Base-by-base conservation (phyloP, 2,797 vertebrate genomes). In the Microtus californicus region DNA sequence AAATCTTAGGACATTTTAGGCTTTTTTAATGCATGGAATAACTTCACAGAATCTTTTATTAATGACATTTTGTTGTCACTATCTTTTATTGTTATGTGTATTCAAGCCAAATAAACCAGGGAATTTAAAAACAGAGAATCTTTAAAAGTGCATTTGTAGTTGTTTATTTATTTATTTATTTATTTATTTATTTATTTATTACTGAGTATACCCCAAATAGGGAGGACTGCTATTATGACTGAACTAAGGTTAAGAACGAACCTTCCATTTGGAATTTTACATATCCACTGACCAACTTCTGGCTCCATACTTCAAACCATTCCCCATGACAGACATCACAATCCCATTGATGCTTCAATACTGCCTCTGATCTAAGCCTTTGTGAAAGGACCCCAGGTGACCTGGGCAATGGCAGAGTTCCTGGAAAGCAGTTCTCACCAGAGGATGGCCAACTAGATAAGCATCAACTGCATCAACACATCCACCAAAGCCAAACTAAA, bases 61-160 rank as follows among this genome's bases (percentile, higher is more conserved):
- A 19, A 89, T 71, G 17, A 85, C 45, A 95, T 23, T 65, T 73
- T 89, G 45, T 67, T 89, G 31, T 87, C 27, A 79, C 15, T 51
- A 89, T 65, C 82, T 86, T 82, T 94, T 73, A 31, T 73, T 86
- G 31, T 56, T 78, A 51, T 63, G 2, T 54, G 25, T 14, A n/a
- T 82, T 90, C 19, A 81, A 14, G 37, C 54, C 65, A 93, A 96
- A 92, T 61, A 34, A 93, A 31, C 43, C 48, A 94, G 80, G 23
- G 82, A 86, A 92, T 40, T 61, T 91, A 85, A 83, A 74, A 29
- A 71, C 63, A 61, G 15, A 90, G 45, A 87, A 59, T 54, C 79
- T 71, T 31, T 71, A 78, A 83, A 85, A 93, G 86, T 25, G 15
- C 37, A 27, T 69, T 37, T 97, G 61, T 79, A 69, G 67, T n/a